These are phyloP conservation scores for Sinosuthora webbiana DNA, from an alignment of 2,113 vertebrate species.

Conservation along the genomic window DNA sequence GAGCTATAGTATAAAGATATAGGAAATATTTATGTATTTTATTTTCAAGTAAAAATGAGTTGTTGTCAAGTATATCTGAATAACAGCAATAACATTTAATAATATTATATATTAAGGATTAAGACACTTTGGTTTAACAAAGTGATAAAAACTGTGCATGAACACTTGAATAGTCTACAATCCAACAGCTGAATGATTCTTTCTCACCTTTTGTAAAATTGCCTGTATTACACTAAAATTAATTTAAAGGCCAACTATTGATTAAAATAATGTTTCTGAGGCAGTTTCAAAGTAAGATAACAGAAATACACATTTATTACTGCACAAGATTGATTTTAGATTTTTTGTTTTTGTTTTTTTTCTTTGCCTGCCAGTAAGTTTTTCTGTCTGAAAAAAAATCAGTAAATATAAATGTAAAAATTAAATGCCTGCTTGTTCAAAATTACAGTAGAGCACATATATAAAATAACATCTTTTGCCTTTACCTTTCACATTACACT, in stretches of 20 bases:
- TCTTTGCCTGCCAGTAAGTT: neutral
- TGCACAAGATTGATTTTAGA: neutral
- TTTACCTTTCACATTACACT: slow-evolving; percentile 87
- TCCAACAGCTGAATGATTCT: neutral
- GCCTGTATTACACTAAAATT: neutral
- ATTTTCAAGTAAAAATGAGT: neutral
- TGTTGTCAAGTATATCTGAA: neutral
- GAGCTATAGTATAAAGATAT: neutral
- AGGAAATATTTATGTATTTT: neutral
- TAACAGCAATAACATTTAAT: neutral
- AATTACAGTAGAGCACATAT: neutral
- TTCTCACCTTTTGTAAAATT: neutral
- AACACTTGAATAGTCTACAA: neutral
- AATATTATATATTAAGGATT: neutral
- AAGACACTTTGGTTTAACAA: neutral
- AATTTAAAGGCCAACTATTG: neutral
- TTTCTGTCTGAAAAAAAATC: neutral
- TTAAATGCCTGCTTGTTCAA: neutral
- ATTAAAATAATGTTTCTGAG: neutral
- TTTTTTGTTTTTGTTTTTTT: neutral
- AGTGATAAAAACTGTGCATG: neutral
- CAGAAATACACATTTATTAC: neutral
- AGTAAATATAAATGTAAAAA: neutral
- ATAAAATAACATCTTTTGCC: neutral
- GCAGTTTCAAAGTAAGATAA: neutral